Evolutionary conservation across 2,888 invertebrate species (phyloP).

Genomic region (Meiosimyza decipiens): DNA sequence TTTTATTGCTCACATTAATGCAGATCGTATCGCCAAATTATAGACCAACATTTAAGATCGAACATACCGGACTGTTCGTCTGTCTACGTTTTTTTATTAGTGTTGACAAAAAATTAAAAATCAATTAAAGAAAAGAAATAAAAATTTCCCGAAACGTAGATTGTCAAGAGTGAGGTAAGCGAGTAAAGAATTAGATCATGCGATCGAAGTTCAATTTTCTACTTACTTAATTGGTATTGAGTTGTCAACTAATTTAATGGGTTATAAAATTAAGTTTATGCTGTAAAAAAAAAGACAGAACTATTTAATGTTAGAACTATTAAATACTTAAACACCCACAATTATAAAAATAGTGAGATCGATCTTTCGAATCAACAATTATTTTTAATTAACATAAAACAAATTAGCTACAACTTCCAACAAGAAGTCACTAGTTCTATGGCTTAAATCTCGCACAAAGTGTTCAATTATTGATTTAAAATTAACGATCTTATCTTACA

Average conservation of each 20-base stretch:
- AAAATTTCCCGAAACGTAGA: not conserved
- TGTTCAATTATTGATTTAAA: conserved; percentile 59
- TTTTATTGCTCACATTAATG: conserved; percentile 24
- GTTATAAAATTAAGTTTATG: too few species aligned
- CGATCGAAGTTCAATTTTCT: not conserved
- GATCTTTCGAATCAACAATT: too few species aligned
- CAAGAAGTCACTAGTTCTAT: not conserved
- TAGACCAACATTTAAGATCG: not conserved
- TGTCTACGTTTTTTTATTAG: conserved; percentile 9
- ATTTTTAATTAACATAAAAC: not conserved
- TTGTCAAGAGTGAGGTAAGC: not conserved
- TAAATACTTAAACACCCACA: too few species aligned
- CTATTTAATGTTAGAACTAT: too few species aligned
- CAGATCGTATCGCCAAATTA: not conserved
- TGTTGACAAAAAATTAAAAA: conserved; percentile 17
- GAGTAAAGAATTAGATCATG: not conserved
- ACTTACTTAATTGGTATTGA: not conserved
- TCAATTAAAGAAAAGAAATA: conserved; percentile 10
- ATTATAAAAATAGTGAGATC: too few species aligned
- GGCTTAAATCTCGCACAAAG: conserved; percentile 33
- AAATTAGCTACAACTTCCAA: conserved; percentile 12
- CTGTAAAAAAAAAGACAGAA: too few species aligned
- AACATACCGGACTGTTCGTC: not conserved
- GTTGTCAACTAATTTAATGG: not conserved
- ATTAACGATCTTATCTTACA: conserved; percentile 46